Evolutionary conservation across 2,888 invertebrate species (phyloP).

Genomic region (Hemithea aestivaria): DNA sequence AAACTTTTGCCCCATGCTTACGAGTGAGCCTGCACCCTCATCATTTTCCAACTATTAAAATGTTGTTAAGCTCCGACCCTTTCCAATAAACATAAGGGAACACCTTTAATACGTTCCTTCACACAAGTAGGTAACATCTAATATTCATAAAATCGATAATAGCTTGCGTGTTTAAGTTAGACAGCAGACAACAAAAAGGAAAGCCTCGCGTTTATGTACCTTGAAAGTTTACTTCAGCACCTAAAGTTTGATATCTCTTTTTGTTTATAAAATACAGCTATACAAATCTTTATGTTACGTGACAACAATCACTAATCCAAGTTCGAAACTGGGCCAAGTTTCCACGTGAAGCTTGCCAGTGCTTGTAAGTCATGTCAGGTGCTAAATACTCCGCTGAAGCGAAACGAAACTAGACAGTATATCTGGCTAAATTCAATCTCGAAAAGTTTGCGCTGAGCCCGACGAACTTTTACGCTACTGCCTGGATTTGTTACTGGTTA

Average conservation of each 20-base stretch:
- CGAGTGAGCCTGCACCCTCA: conserved; percentile 8
- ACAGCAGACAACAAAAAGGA: too few species aligned
- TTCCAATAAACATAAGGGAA: conserved; percentile 4
- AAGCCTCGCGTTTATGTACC: too few species aligned
- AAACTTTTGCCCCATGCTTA: conserved; percentile 3
- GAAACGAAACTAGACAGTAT: conserved; percentile 53
- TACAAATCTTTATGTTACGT: conserved; percentile 23
- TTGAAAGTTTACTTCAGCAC: too few species aligned
- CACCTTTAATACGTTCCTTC: not conserved
- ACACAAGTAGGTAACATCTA: too few species aligned
- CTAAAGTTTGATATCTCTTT: too few species aligned
- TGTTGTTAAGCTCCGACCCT: conserved; percentile 8
- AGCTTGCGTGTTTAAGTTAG: too few species aligned
- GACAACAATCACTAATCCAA: conserved; percentile 45
- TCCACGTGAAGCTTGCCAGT: conserved; percentile 48
- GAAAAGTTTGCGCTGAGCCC: conserved; percentile 42
- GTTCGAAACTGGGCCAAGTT: conserved; percentile 32
- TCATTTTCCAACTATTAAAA: conserved; percentile 14
- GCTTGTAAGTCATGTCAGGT: conserved; percentile 70
- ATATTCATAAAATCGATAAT: too few species aligned
- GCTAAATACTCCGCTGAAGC: conserved; percentile 56
- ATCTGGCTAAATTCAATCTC: conserved; percentile 63
- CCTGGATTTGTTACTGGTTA: conserved; percentile 38
- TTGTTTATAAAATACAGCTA: conserved; percentile 3
- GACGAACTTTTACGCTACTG: conserved; percentile 44